Conservation (phyloP, 2,888 invertebrate genomes). For the Tipula vernalis region DNA sequence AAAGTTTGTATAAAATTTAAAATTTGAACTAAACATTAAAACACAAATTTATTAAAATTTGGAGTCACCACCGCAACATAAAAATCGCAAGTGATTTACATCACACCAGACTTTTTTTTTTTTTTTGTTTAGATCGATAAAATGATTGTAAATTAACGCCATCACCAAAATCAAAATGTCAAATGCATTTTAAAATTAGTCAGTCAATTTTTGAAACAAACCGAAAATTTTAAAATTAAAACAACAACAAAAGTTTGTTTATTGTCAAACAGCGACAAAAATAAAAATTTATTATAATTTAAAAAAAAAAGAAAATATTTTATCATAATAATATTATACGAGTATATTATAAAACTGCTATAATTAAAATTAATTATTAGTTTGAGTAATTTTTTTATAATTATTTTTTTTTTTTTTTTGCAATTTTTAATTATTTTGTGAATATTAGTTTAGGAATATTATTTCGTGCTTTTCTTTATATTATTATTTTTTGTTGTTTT, state of each 20-base stretch:
- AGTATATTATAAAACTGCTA: not conserved
- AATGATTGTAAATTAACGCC: not conserved
- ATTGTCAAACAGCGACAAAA: slow-evolving; percentile 1
- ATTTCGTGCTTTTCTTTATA: not conserved
- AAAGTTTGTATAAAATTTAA: no score
- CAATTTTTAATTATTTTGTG: not conserved
- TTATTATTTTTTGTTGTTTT: not conserved
- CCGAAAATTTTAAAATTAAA: not conserved
- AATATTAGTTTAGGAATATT: not conserved
- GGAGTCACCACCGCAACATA: not conserved
- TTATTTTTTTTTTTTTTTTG: not conserved
- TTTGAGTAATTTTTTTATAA: not conserved
- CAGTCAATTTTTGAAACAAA: not conserved
- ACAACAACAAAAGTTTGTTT: not conserved
- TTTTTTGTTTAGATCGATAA: not conserved
- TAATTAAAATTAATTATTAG: not conserved
- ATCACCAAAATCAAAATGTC: not conserved
- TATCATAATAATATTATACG: not conserved
- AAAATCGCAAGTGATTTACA: not conserved
- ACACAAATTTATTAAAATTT: no score
- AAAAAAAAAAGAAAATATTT: not conserved
- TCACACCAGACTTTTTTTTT: not conserved
- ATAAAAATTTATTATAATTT: not conserved
- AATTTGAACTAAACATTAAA: no score
- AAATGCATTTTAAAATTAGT: not conserved